Evolutionary conservation across 2,888 invertebrate species (phyloP), one percentile per base, ranked within the genome.

Genomic region (Brachyopa scutellaris): DNA sequence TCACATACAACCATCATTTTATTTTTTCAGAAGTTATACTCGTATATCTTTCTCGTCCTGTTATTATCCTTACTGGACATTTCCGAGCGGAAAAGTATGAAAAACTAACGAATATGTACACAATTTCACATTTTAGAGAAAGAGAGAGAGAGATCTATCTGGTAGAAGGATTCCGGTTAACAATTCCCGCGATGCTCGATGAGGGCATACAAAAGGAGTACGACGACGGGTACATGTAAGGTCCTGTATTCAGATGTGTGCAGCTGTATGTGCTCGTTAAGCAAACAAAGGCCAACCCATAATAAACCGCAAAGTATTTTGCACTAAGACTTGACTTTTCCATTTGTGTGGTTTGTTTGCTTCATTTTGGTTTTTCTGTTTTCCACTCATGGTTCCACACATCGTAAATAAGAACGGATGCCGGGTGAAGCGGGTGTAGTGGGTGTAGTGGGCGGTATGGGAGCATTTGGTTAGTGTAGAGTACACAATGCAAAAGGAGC

Each of bases 271-370:
- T 23, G 45, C 47, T 72, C 57, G 73, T 79, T 73, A 61, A 47
- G 51, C 64, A 70, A 82, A 82, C 76, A 82, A 82, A 82, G 69
- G 59, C 70, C 51, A 79, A 67, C 59, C 72, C 61, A 66, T 82
- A 76, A 82, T 82, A 82, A 77, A 82, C 82, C 82, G 72, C 82
- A 82, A 76, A 82, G 82, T 77, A 82, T 82, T 82, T 76, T 70
- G 77, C 77, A 82, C 82, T 82, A 82, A 82, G 70, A 59, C 72
- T 72, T 82, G 82, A 82, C 82, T 82, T 77, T 82, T 72, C 70
- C 82, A 82, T 82, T 77, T 70, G 70, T 82, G 76, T 45, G 82
- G 76, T 76, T 72, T 77, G 76, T 64, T 76, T 82, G 76, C 47
- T 82, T 82, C 64, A 49, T 76, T 82, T 72, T 42, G 49, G 19